A percentile compares a stretch with the other conserved stretches of the same genome.
Evolutionary conservation across 2,888 invertebrate species (phyloP).

Genomic region (Sabellastarte sp.): DNA sequence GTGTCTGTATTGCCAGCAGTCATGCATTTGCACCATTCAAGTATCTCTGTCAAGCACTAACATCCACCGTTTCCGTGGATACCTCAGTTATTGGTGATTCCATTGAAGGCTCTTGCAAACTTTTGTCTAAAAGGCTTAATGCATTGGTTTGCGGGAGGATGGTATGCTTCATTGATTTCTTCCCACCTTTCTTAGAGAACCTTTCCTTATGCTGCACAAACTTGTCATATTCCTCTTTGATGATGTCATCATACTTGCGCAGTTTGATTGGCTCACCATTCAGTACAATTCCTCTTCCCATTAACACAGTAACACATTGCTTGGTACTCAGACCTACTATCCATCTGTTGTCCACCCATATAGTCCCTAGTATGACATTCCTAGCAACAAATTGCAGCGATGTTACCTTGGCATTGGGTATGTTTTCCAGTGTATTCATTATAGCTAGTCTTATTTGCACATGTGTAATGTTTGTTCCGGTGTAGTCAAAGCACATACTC

Average conservation of each 20-base stretch:
- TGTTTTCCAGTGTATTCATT: neutral
- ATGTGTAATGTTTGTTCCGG: constrained; percentile 1
- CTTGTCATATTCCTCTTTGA: constrained; percentile 5
- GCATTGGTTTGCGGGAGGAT: neutral
- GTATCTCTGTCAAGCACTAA: too few species aligned
- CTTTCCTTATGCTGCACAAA: neutral
- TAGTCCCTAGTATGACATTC: constrained; percentile 8
- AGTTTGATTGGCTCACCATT: constrained; percentile 2
- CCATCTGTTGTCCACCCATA: constrained; percentile 5
- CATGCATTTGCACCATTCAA: too few species aligned
- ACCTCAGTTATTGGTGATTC: too few species aligned
- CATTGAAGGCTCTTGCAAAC: too few species aligned
- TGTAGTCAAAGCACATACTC: constrained; percentile 6
- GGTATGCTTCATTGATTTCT: neutral
- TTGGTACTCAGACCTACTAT: neutral
- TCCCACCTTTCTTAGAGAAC: neutral
- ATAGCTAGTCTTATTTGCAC: neutral
- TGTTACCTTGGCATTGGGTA: neutral
- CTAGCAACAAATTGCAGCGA: constrained; percentile 1
- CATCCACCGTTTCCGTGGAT: too few species aligned
- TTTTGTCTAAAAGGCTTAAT: too few species aligned
- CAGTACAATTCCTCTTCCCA: neutral
- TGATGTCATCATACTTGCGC: constrained; percentile 2
- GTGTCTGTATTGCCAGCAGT: too few species aligned
- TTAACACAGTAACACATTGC: neutral